phyloP scores from a whole-genome alignment of 2,888 invertebrate genomes.

The Didymodactylos carnosus region DNA sequence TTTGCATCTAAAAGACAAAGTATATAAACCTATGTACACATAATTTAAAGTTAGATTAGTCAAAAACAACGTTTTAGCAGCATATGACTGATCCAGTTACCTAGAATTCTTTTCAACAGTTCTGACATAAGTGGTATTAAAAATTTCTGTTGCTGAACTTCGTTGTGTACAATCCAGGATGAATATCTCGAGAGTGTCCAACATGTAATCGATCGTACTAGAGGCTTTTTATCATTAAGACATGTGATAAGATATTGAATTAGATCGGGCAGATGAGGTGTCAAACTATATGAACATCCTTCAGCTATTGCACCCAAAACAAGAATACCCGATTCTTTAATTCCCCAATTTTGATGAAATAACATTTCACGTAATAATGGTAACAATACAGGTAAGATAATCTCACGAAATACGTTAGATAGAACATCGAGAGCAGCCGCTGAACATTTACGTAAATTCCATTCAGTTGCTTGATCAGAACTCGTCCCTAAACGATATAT shows the following conservation, averaged over 20 bases:
- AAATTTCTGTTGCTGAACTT: conserved; percentile 57
- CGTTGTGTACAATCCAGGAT: conserved; percentile 90
- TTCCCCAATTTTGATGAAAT: conserved; percentile 83
- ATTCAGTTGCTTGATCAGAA: conserved; percentile 8
- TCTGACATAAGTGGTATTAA: conserved; percentile 82
- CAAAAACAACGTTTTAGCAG: no score
- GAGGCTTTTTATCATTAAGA: conserved; percentile 74
- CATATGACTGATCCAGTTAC: conserved; percentile 18
- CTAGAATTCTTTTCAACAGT: conserved; percentile 34
- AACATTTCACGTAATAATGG: conserved; percentile 89
- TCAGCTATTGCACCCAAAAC: conserved; percentile 73
- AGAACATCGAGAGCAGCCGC: conserved; percentile 90
- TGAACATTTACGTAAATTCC: conserved; percentile 61
- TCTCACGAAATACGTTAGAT: conserved; percentile 86
- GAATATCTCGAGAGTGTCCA: conserved; percentile 95
- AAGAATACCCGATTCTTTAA: conserved; percentile 76
- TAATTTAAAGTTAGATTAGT: no score
- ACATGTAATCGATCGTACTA: conserved; percentile 91
- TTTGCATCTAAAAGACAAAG: no score
- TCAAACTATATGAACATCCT: conserved; percentile 85
- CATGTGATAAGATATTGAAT: conserved; percentile 84
- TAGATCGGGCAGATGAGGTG: conserved; percentile 77
- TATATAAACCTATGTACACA: no score
- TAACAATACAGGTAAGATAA: conserved; percentile 70
- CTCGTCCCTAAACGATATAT: background rate